phyloP scores from a whole-genome alignment of 2,888 invertebrate species.

The Plebejus argus region DNA sequence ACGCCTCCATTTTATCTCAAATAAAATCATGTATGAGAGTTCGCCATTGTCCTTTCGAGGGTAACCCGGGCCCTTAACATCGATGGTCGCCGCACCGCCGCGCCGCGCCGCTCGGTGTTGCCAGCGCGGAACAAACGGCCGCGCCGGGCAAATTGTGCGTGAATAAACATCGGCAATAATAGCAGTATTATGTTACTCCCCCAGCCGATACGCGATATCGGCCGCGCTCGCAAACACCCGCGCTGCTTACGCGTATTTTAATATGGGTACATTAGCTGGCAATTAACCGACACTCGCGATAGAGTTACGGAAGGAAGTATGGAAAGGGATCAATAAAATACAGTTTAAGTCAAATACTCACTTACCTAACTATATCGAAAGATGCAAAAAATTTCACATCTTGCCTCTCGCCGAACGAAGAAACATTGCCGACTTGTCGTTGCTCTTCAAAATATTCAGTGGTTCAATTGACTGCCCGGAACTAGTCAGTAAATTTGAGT shows the following conservation, averaged over 20 bases:
- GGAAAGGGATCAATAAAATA: background rate
- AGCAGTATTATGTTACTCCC: constrained; percentile 70
- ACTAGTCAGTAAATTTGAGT: no score
- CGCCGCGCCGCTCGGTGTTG: constrained; percentile 55
- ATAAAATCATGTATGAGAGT: no score
- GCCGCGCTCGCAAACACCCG: constrained; percentile 44
- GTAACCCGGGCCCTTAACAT: no score
- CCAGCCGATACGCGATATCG: constrained; percentile 44
- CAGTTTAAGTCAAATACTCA: no score
- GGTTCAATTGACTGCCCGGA: no score
- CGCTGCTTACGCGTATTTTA: constrained; percentile 28
- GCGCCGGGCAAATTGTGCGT: constrained; percentile 75
- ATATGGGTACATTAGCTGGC: constrained; percentile 10
- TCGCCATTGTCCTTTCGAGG: no score
- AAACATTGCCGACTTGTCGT: no score
- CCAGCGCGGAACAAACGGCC: constrained; percentile 69
- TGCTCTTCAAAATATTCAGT: no score
- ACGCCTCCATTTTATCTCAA: no score
- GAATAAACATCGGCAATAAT: constrained; percentile 75
- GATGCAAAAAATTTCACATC: no score
- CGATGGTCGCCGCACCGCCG: constrained; percentile 33
- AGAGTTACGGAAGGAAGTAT: background rate
- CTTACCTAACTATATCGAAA: no score
- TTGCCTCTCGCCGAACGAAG: no score
- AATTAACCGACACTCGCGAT: constrained; percentile 9